Evolutionary conservation across 92 coral and sea anemone species (phyloP).

Genomic region (Paramuricea clavata): DNA sequence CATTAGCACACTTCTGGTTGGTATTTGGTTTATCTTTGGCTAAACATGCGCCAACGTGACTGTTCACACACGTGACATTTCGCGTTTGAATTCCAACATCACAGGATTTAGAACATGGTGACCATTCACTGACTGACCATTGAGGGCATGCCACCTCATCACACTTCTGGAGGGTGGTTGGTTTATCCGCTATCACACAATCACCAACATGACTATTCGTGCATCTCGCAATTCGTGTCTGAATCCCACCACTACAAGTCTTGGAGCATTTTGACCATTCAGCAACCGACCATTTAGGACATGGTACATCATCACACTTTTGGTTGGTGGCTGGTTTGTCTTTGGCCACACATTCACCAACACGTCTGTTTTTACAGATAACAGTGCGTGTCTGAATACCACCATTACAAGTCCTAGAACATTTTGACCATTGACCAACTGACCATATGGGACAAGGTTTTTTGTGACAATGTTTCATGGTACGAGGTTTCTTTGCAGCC

Average conservation of each 20-base stretch:
- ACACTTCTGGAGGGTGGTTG: not conserved
- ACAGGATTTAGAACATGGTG: constrained; percentile 65
- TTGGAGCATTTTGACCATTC: constrained; percentile 41
- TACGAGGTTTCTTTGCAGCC: not conserved
- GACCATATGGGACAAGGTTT: constrained; percentile 42
- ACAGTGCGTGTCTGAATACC: constrained; percentile 48
- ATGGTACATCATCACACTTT: constrained; percentile 22
- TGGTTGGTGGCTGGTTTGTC: not conserved
- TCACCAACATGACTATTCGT: constrained; percentile 42
- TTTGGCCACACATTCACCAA: not conserved
- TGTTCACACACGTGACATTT: constrained; percentile 57
- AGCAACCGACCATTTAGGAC: constrained; percentile 20
- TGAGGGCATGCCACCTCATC: constrained; percentile 49
- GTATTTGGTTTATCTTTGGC: not conserved
- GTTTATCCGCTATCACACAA: not conserved
- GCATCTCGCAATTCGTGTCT: constrained; percentile 53
- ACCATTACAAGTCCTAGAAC: constrained; percentile 58
- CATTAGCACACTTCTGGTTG: constrained; percentile 47
- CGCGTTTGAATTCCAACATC: constrained; percentile 57
- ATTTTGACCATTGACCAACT: constrained; percentile 19
- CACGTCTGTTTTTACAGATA: constrained; percentile 36
- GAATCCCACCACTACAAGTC: constrained; percentile 53
- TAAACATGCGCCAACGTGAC: constrained; percentile 12
- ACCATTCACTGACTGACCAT: constrained; percentile 55
- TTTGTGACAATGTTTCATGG: constrained; percentile 9